These are phyloP conservation scores for Halcyon leucocephala DNA, from an alignment of 2,797 vertebrate genomes.

Conservation along the genomic window DNA sequence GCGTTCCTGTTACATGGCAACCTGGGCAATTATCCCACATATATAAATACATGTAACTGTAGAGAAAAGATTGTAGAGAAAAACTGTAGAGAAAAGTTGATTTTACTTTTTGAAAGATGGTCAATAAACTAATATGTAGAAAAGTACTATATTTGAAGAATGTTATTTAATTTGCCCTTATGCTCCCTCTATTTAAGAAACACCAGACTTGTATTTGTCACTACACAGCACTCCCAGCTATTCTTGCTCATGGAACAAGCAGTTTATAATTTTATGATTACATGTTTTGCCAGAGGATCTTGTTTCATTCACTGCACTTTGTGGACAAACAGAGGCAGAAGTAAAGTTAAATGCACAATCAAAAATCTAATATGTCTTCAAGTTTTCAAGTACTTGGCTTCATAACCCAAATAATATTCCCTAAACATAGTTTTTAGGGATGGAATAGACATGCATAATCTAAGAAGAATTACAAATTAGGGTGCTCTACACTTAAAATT, in stretches of 20 bases:
- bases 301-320: background rate
- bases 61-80: background rate
- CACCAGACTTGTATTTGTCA: background rate
- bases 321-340: background rate
- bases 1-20: background rate
- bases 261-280: background rate
- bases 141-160: background rate
- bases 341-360: background rate
- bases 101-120: background rate
- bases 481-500: background rate
- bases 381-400: background rate
- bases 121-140: background rate
- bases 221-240: background rate
- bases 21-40: background rate
- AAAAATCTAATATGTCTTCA: background rate
- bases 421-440: background rate
- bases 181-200: background rate
- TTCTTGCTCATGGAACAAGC: background rate
- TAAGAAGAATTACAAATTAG: background rate
- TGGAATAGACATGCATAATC: background rate
- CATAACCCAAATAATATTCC: background rate
- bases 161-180: background rate
- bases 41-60: background rate
- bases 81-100: background rate
- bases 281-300: background rate